Base-by-base conservation (phyloP, 2,113 vertebrate genomes). In the Podocnemis expansa region DNA sequence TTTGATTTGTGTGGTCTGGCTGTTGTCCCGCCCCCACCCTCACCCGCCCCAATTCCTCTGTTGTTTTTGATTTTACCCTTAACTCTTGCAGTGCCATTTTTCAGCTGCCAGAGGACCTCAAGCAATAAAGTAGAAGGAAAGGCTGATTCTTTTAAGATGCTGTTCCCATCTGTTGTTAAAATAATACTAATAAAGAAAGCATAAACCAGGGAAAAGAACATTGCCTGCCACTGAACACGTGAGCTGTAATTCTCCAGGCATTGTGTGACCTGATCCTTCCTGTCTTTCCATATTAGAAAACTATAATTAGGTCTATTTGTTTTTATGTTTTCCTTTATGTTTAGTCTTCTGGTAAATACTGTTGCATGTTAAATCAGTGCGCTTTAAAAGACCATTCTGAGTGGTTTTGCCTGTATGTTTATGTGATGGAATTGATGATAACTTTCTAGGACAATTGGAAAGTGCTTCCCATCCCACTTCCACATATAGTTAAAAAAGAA, bases 1-100 rank as follows among this genome's bases (percentile, higher is more conserved):
- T 90, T 96, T 96, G 93, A 95, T 96, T 97, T 95, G 88, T 87
- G 84, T 78, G 17, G 47, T 96, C 14, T 67, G 43, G 41, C 84
- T 88, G 73, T 38, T 25, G n/a, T n/a, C n/a, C n/a, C n/a, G n/a
- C n/a, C n/a, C n/a, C n/a, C n/a, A n/a, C n/a, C n/a, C n/a, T n/a
- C n/a, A n/a, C 80, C 52, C 43, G 11, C 84, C 58, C 87, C 45
- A 90, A 81, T 94, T 80, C 60, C 31, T 51, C 56, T 88, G 95
- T 92, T 73, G 80, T 90, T 93, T 96, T 75, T 91, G 94, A 84
- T 92, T 81, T 49, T 75, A 43, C n/a, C 52, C 19, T 94, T 96
- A 93, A 91, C 89, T 92, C 93, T 81, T 82, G 52, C 43, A 49
- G 31, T 80, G 93, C 82, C 75, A 1, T 14, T 22, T 4, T 5